Percentiles rank a stretch among this genome's conserved stretches.
Evolutionary conservation across 2,113 vertebrate genomes (phyloP).

Genomic region (Psephotus haematonotus): DNA sequence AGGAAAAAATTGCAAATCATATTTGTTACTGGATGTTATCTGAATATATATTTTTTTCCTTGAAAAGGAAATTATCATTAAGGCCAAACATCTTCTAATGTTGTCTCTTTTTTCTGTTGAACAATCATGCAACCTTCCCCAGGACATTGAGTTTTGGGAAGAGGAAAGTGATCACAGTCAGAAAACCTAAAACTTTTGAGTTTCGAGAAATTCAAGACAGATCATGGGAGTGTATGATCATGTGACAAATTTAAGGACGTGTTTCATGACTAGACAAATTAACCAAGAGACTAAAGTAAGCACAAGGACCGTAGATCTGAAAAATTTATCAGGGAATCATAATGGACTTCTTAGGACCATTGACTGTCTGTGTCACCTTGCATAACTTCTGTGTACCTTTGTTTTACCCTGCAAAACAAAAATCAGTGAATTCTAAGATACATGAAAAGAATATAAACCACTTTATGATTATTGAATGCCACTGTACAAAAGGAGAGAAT

Average conservation of each 20-base stretch:
- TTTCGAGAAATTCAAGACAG: background rate
- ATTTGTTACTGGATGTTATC: background rate
- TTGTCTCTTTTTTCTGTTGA: background rate
- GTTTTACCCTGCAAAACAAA: background rate
- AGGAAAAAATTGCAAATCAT: background rate
- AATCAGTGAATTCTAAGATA: background rate
- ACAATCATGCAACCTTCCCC: background rate
- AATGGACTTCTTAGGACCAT: background rate
- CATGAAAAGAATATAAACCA: background rate
- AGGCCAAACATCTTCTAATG: background rate
- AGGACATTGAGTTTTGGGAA: background rate
- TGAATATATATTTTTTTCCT: background rate
- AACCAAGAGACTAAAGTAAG: background rate
- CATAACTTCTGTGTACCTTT: background rate
- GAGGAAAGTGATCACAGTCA: background rate
- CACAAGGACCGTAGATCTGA: background rate
- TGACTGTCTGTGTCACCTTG: background rate
- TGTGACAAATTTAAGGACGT: background rate
- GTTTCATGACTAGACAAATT: background rate
- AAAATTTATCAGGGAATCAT: background rate
- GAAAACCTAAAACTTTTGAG: background rate
- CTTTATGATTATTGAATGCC: background rate
- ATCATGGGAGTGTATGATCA: background rate
- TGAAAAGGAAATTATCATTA: background rate
- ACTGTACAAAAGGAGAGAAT: background rate